These are phyloP conservation scores for Macroteleia sp. DNA, from an alignment of 2,888 invertebrate species.

Conservation along the genomic window DNA sequence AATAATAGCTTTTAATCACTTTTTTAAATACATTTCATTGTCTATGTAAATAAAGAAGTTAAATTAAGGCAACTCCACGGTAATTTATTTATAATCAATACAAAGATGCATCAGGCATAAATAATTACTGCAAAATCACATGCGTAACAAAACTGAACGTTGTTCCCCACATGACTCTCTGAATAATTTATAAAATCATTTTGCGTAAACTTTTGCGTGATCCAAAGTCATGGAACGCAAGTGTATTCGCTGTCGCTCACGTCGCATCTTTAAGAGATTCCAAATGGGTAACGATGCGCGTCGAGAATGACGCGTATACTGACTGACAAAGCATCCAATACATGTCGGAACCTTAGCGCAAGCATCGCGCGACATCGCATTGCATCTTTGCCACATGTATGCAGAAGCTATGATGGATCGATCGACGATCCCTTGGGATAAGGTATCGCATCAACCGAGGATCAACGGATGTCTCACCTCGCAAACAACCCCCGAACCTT, in stretches of 20 bases:
- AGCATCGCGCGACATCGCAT: conserved; percentile 40
- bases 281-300: conserved; percentile 42
- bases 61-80: too few relatives aligned
- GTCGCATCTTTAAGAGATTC: conserved; percentile 40
- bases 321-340: conserved; percentile 57
- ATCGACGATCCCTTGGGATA: conserved; percentile 80
- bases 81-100: too few relatives aligned
- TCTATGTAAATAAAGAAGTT: too few relatives aligned
- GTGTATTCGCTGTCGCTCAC: too few relatives aligned
- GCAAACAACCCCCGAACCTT: conserved; percentile 68
- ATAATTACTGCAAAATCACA: not conserved
- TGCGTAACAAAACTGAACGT: not conserved
- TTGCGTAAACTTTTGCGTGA: not conserved
- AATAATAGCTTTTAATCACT: too few relatives aligned
- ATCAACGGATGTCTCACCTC: conserved; percentile 75
- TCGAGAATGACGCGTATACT: conserved; percentile 41
- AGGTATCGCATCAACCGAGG: conserved; percentile 78
- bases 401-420: conserved; percentile 77
- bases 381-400: conserved; percentile 57
- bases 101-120: too few relatives aligned
- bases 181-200: conserved; percentile 40
- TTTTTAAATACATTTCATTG: too few relatives aligned
- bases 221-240: conserved; percentile 1
- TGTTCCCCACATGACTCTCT: not conserved
- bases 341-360: too few relatives aligned